Conservation (phyloP, 1,140 invertebrate genomes). For the Trichoplusia ni region DNA sequence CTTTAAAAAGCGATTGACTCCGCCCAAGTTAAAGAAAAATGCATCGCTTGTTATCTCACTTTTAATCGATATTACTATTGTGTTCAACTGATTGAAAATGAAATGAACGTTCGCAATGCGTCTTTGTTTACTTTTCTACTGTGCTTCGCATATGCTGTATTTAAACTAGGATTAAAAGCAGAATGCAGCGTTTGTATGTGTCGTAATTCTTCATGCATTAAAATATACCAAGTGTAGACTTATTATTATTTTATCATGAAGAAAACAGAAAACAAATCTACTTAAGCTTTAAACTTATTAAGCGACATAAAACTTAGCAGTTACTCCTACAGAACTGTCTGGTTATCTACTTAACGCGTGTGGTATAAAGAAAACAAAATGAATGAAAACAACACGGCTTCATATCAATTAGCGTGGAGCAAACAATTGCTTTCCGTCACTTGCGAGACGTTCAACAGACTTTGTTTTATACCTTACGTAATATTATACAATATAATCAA, state of each 20-base stretch:
- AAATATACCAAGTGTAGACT: background rate
- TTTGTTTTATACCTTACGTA: constrained; percentile 21
- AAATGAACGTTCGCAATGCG: background rate
- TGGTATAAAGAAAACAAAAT: constrained; percentile 28
- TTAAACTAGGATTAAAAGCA: too few species aligned
- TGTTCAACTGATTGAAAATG: too few species aligned
- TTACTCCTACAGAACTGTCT: constrained; percentile 24
- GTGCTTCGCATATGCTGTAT: too few species aligned
- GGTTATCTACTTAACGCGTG: constrained; percentile 24
- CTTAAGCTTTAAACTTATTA: constrained; percentile 12
- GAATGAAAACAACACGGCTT: constrained; percentile 22
- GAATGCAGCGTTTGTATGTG: too few species aligned
- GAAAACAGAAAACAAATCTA: constrained; percentile 25
- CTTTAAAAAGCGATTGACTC: constrained; percentile 8
- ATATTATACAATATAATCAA: background rate
- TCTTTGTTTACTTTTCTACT: background rate
- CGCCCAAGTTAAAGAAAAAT: constrained; percentile 7
- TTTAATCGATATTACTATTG: constrained; percentile 1
- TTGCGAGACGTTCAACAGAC: constrained; percentile 7
- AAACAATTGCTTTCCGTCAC: constrained; percentile 25
- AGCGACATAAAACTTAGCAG: constrained; percentile 22
- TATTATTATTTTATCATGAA: constrained; percentile 1
- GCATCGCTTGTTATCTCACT: background rate
- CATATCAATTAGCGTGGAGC: constrained; percentile 27
- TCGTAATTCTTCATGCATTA: too few species aligned